Base-by-base conservation (phyloP, 2,888 invertebrate species). In the Amphimallon solstitiale region DNA sequence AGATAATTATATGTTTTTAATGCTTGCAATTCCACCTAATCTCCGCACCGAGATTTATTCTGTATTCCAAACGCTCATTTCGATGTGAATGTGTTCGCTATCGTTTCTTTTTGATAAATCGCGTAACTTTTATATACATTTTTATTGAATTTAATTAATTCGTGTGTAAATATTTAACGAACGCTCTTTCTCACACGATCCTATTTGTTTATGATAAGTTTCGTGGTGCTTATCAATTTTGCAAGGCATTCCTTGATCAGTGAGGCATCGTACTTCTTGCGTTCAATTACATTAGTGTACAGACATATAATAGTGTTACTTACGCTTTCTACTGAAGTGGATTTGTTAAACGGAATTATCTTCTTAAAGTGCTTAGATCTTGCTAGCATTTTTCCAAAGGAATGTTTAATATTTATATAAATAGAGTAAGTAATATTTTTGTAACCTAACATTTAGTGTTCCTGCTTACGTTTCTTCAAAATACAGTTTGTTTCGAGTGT, bases 201-300 rank as follows among this genome's bases (percentile, higher is more conserved):
- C 19, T 15, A 37, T 54, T 10, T 21, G 4, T 19, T 17, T 19
- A 19, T 21, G 52, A 54, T 54, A 54, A 56, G 12, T 21, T 12
- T 43, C 7, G 6, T 56, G 29, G 34, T 34, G 34, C 49, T 56
- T 56, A 56, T 56, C 56, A 56, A 21, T 43, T 56, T 43, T 15
- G 15, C 1, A 21, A 56, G 29, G 43, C 15, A 2, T 29, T 29
- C 6, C 29, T 5, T 5, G 23, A 4, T 23, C 5, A 23, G 5
- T 5, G 23, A 5, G 23, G 2, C 23, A 56, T 40, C 5, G 5
- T 49, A 23, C 12, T 10, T 56, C 35, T 5, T 38, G 1, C n/a
- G 19, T 40, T 29, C n/a, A n/a, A n/a, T n/a, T n/a, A n/a, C n/a
- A n/a, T n/a, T n/a, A n/a, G n/a, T n/a, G n/a, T n/a, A n/a, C n/a